phyloP scores from a whole-genome alignment of 2,888 invertebrate genomes.

The Eudemis profundana region DNA sequence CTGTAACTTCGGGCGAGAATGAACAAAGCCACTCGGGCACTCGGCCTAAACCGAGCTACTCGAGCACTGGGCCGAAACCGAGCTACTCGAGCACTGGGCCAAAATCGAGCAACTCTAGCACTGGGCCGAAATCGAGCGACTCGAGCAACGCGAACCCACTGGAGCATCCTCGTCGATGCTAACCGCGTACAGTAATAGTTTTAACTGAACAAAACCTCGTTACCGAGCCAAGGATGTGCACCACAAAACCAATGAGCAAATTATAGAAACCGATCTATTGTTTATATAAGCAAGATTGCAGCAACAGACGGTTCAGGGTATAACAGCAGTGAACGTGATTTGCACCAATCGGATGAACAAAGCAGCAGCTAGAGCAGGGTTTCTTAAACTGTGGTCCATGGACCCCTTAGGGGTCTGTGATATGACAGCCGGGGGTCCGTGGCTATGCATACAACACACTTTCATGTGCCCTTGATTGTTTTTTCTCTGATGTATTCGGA shows the following conservation, averaged over 20 bases:
- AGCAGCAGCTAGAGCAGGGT: too few species aligned
- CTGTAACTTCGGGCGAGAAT: not conserved
- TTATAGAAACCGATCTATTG: not conserved
- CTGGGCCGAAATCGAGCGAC: conserved; percentile 12
- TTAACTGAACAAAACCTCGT: conserved; percentile 3
- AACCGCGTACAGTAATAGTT: conserved; percentile 3
- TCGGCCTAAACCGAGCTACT: conserved; percentile 4
- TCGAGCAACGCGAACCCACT: conserved; percentile 14
- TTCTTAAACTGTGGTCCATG: too few species aligned
- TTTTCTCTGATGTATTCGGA: too few species aligned
- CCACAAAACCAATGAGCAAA: not conserved
- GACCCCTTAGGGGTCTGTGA: too few species aligned
- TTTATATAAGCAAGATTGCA: too few species aligned
- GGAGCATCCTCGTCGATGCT: conserved; percentile 5
- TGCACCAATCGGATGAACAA: too few species aligned
- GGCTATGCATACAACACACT: too few species aligned
- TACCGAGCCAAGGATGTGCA: not conserved
- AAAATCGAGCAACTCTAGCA: conserved; percentile 9
- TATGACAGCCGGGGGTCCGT: too few species aligned
- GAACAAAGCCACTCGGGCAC: not conserved
- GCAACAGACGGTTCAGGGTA: too few species aligned
- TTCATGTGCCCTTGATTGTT: too few species aligned
- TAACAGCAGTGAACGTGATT: too few species aligned
- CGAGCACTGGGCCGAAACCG: conserved; percentile 9
- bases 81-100: not conserved